These are phyloP conservation scores for Bradypodion ventrale DNA, from an alignment of 2,797 vertebrate species.

Conservation along the genomic window DNA sequence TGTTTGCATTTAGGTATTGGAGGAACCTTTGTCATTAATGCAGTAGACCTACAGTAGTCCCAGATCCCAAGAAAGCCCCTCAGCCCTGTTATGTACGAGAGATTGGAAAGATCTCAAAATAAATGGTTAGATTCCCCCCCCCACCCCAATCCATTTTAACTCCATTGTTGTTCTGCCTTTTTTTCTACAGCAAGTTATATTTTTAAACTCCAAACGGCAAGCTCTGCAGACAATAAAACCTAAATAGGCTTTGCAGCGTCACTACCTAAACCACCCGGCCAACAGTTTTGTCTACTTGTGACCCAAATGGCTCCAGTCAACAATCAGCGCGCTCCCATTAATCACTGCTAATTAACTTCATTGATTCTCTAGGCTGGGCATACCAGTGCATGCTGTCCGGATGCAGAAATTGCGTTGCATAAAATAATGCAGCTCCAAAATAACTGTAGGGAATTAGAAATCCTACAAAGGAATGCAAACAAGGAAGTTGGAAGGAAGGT, in stretches of 20 bases:
- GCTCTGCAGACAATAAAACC: constrained; percentile 49
- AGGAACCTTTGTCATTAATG: no score
- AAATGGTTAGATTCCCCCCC: neutral
- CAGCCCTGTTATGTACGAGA: no score
- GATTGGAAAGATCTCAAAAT: neutral
- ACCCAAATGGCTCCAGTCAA: constrained; percentile 72
- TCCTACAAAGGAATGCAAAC: neutral
- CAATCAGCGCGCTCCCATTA: constrained; percentile 83
- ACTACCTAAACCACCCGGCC: constrained; percentile 61
- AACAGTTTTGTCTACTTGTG: constrained; percentile 72
- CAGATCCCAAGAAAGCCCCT: neutral
- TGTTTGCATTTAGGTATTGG: no score
- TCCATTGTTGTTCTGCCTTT: neutral
- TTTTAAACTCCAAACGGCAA: constrained; percentile 36
- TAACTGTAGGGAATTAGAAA: neutral
- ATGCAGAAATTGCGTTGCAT: constrained; percentile 50
- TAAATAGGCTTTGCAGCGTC: constrained; percentile 49
- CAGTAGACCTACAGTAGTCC: neutral
- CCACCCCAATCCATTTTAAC: no score
- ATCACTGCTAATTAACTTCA: constrained; percentile 92
- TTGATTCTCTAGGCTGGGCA: constrained; percentile 83
- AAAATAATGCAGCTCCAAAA: constrained; percentile 13
- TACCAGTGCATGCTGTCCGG: constrained; percentile 66
- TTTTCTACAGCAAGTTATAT: neutral
- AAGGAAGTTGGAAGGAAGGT: neutral